Conservation (phyloP, 2,113 vertebrate genomes). For the Dunckerocampus dactyliophorus region DNA sequence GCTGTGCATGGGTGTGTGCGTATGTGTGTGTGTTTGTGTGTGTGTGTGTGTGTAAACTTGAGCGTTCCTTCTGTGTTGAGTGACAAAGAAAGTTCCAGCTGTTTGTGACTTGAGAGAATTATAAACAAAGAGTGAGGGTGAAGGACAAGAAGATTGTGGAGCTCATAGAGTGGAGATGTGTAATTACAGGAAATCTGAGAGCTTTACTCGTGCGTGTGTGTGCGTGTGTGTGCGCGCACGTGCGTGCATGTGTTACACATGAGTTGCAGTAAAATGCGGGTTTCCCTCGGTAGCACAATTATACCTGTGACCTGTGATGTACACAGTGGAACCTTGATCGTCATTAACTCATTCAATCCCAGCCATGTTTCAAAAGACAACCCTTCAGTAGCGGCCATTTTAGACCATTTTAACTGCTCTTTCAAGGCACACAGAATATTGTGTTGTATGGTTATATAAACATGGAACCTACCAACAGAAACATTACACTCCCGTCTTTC, state of each 20-base stretch:
- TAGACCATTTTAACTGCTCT: too few relatives aligned
- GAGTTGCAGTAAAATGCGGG: slow-evolving; percentile 2
- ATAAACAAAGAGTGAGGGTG: slow-evolving; percentile 22
- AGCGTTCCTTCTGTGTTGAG: slow-evolving; percentile 27
- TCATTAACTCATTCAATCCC: too few relatives aligned
- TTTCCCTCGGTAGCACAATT: background rate
- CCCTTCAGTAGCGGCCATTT: too few relatives aligned
- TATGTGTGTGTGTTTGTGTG: slow-evolving; percentile 10
- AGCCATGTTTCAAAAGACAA: too few relatives aligned
- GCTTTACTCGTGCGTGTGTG: background rate
- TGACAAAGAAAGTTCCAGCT: slow-evolving; percentile 51
- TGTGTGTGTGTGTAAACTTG: slow-evolving; percentile 1
- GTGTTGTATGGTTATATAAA: too few relatives aligned
- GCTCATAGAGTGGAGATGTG: slow-evolving; percentile 18
- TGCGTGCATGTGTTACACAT: background rate
- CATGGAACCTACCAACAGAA: too few relatives aligned
- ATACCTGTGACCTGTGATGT: background rate
- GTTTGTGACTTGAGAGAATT: slow-evolving; percentile 35
- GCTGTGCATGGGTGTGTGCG: slow-evolving; percentile 2
- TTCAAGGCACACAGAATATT: too few relatives aligned
- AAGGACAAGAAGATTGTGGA: slow-evolving; percentile 43
- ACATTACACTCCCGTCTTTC: too few relatives aligned
- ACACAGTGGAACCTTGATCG: too few relatives aligned
- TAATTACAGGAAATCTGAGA: slow-evolving; percentile 44
- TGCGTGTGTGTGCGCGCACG: background rate